phyloP scores from a whole-genome alignment of 1,140 invertebrate genomes.

The Papilio polyxenes region DNA sequence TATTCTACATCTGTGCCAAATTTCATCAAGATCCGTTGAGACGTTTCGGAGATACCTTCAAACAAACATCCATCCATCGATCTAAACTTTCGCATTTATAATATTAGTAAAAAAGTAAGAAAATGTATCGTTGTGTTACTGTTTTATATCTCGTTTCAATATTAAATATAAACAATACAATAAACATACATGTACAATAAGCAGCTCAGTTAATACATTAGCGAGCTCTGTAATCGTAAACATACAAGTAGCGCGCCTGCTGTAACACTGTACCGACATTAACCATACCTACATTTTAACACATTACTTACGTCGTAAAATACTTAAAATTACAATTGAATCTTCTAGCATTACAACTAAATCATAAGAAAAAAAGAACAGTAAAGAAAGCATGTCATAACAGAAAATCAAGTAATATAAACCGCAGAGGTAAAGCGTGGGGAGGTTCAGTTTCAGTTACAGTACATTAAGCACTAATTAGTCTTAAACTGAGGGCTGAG shows the following conservation, averaged over 20 bases:
- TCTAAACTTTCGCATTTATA: too few relatives aligned
- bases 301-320: too few relatives aligned
- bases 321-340: background rate
- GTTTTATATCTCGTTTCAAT: background rate
- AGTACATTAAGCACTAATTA: constrained; percentile 65
- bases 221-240: background rate
- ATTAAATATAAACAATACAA: background rate
- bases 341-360: too few relatives aligned
- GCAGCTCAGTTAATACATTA: constrained; percentile 16
- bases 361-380: background rate
- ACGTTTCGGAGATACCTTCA: too few relatives aligned
- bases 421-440: constrained; percentile 23
- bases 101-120: too few relatives aligned
- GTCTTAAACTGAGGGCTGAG: background rate
- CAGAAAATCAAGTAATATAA: constrained; percentile 48
- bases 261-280: background rate
- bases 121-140: background rate
- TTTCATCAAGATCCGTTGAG: too few relatives aligned
- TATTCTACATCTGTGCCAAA: too few relatives aligned
- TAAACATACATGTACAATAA: background rate
- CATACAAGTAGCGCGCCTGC: background rate
- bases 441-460: constrained; percentile 50
- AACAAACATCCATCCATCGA: too few relatives aligned
- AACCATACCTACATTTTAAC: background rate
- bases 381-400: constrained; percentile 27